Evolutionary conservation across 1,140 invertebrate species (phyloP).

Genomic region (Berghia stephanieae): DNA sequence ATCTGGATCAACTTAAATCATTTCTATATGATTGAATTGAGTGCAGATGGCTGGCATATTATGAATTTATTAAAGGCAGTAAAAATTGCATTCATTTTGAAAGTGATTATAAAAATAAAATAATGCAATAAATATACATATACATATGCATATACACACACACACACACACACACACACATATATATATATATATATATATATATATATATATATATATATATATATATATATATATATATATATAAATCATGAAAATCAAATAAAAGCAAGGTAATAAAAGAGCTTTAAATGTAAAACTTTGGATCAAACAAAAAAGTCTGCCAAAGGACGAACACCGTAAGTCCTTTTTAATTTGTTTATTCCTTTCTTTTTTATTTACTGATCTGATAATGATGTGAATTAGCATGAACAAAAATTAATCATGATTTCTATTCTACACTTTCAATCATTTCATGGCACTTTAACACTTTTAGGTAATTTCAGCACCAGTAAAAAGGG

Average conservation of each 20-base stretch:
- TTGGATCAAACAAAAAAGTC: background rate
- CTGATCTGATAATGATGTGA: background rate
- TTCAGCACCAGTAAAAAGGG: no score
- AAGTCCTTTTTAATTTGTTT: background rate
- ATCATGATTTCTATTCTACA: background rate
- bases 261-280: background rate
- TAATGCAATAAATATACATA: no score
- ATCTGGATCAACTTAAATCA: no score
- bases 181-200: background rate
- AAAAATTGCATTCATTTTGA: no score
- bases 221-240: background rate
- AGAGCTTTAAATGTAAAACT: background rate
- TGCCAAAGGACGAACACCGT: background rate
- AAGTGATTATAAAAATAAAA: no score
- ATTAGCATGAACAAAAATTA: background rate
- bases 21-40: no score
- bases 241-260: background rate
- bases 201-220: background rate
- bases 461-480: no score
- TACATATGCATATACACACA: conserved; percentile 5
- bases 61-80: no score
- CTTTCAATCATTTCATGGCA: no score
- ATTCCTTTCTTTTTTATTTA: background rate
- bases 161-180: conserved; percentile 1
- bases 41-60: no score